phyloP scores from a whole-genome alignment of 2,113 vertebrate genomes.

The Procapra przewalskii region DNA sequence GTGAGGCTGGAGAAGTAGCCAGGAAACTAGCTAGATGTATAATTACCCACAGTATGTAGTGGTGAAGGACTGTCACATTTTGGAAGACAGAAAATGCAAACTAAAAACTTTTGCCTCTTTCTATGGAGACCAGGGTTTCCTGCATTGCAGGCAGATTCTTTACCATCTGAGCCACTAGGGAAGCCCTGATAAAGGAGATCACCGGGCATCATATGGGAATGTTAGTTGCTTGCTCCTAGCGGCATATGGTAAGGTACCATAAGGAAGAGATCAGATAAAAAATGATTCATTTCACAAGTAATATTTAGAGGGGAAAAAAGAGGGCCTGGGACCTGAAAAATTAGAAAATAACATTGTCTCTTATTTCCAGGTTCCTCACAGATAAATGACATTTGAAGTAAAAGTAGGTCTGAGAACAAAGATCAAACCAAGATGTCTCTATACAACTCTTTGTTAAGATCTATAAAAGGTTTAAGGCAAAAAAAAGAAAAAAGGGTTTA shows the following conservation, averaged over 20 bases:
- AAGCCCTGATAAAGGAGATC: not conserved
- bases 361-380: not conserved
- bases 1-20: not conserved
- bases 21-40: not conserved
- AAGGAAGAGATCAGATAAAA: not conserved
- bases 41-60: not conserved
- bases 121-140: not conserved
- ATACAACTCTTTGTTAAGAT: not conserved
- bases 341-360: not conserved
- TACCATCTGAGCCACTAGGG: not conserved
- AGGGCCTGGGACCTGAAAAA: not conserved
- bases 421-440: not conserved
- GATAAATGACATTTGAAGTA: not conserved
- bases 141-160: not conserved
- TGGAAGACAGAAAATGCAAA: not conserved
- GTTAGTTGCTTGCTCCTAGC: not conserved
- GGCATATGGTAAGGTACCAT: not conserved
- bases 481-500: not conserved
- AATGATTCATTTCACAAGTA: not conserved
- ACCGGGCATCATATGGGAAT: not conserved
- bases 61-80: not conserved
- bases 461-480: not conserved
- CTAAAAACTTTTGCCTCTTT: not conserved
- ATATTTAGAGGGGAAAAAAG: not conserved
- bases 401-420: not conserved